Evolutionary conservation across 2,888 invertebrate species (phyloP), one percentile per base, ranked within the genome.

Genomic region (Perdita meconis): DNA sequence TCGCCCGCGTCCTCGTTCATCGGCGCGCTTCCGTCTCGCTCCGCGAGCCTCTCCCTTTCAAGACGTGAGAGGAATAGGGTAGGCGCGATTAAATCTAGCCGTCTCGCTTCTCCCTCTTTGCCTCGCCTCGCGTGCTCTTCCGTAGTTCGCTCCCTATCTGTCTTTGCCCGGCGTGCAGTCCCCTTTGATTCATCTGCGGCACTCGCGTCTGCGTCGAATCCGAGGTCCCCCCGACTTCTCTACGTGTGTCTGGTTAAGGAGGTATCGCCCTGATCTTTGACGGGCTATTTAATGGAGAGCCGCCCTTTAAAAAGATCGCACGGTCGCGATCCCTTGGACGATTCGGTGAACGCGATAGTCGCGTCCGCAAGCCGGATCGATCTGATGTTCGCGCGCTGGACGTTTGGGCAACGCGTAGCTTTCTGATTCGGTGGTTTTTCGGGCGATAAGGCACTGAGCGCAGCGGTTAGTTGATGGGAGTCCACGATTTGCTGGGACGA

Each of bases 21-120:
- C 6, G 3, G 30, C 30, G 30, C 53, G 2, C 44, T 53, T 68
- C 30, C 24, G 63, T 65, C 74, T 57, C 70, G 53, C 56, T 53
- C 72, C 60, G n/a, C 70, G 66, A 63, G 59, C 78, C 60, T 65
- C 66, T 65, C 63, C 69, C 70, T 75, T 80, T 72, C 67, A 60
- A 79, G 78, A 85, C 87, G 88, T 76, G 87, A 84, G 80, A 73
- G 80, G 81, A 86, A 87, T 87, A 81, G 81, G 83, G 79, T 83
- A 74, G 57, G 64, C 71, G 75, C 78, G 83, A 87, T 88, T 87
- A 88, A 84, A 82, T 82, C 83, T 77, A 74, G 67, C 81, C 69
- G 36, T 82, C 81, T 63, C 80, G 63, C 13, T 66, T 16, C 12
- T 47, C 22, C 36, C 50, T 24, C 34, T 66, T 72, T 56, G 24